Base-by-base conservation (phyloP, 2,888 invertebrate species). In the Heteromyza rotundicornis region DNA sequence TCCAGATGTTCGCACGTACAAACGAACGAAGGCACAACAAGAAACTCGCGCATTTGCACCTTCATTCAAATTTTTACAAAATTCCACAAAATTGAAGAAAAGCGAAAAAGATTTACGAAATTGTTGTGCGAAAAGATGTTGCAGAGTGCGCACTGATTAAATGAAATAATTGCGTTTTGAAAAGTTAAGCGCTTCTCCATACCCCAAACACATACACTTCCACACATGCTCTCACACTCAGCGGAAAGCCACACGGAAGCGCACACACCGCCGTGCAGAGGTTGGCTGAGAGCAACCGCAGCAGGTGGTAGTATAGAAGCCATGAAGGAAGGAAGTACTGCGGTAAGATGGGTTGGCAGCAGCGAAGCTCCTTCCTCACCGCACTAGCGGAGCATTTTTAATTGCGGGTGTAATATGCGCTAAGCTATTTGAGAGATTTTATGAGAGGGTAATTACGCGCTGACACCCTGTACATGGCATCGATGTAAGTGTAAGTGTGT, bases 391-490 rank as follows among this genome's bases (percentile, higher is more conserved):
- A 40, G 3, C 40, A 2, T 40, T 40, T 40, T 40, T 40, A 40
- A 40, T 40, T 40, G 40, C 40, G 16, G 40, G 40, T 40, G 40
- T 40, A 40, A 40, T 32, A 40, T 14, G 40, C 40, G 40, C 40
- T 7, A 7, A n/a, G 40, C 40, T n/a, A 40, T 40, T 40, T 40
- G 40, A 40, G 16, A 2, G 40, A 14, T 40, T 40, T 40, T 40
- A 40, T 40, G 40, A 40, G 40, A n/a, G 40, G 40, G 40, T 40
- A 40, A 40, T 40, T 40, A 40, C 40, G 10, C 40, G 14, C n/a
- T n/a, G 40, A 40, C 40, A 40, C 40, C 8, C 40, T 40, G 40
- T 40, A 40, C 40, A 27, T 27, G 27, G n/a, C 10, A 27, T 27
- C 27, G 5, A 10, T 27, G 27, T 27, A 27, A 7, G 14, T 40